Percentiles rank a stretch among this genome's conserved stretches.
phyloP scores from a whole-genome alignment of 1,140 invertebrate genomes.

The Lysiphlebus fabarum region DNA sequence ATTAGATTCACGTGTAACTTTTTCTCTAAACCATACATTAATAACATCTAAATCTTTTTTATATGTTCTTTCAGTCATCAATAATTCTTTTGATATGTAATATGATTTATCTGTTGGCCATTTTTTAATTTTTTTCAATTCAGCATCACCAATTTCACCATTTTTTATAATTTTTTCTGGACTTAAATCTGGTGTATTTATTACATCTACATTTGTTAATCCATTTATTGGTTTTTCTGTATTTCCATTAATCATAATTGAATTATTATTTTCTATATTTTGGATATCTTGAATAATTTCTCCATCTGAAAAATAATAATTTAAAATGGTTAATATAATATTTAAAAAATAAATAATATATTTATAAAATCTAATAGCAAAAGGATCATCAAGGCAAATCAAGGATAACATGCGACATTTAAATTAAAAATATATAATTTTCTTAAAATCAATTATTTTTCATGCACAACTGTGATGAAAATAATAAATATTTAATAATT shows the following conservation, averaged over 20 bases:
- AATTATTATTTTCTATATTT: slow-evolving; percentile 48
- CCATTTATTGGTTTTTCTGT: slow-evolving; percentile 38
- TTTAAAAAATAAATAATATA: background rate
- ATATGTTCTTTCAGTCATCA: slow-evolving; percentile 95
- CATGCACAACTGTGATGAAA: background rate
- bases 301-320: slow-evolving; percentile 40
- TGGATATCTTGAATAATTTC: slow-evolving; percentile 26
- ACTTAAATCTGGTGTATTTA: slow-evolving; percentile 41
- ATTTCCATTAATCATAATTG: slow-evolving; percentile 35
- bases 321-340: slow-evolving; percentile 8
- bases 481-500: no score
- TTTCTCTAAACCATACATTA: slow-evolving; percentile 74
- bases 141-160: slow-evolving; percentile 40
- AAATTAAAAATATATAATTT: slow-evolving; percentile 8
- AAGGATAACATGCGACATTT: slow-evolving; percentile 19
- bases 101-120: slow-evolving; percentile 80
- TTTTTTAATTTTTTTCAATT: slow-evolving; percentile 50
- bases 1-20: slow-evolving; percentile 62
- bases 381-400: slow-evolving; percentile 8
- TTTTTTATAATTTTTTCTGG: slow-evolving; percentile 42
- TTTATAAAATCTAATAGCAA: slow-evolving; percentile 7
- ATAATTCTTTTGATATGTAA: slow-evolving; percentile 89
- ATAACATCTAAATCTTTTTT: slow-evolving; percentile 92
- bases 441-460: background rate
- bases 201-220: slow-evolving; percentile 29